Percentiles rank a stretch among this genome's conserved stretches.
Conservation (phyloP, 2,888 invertebrate genomes). For the Carabus problematicus region DNA sequence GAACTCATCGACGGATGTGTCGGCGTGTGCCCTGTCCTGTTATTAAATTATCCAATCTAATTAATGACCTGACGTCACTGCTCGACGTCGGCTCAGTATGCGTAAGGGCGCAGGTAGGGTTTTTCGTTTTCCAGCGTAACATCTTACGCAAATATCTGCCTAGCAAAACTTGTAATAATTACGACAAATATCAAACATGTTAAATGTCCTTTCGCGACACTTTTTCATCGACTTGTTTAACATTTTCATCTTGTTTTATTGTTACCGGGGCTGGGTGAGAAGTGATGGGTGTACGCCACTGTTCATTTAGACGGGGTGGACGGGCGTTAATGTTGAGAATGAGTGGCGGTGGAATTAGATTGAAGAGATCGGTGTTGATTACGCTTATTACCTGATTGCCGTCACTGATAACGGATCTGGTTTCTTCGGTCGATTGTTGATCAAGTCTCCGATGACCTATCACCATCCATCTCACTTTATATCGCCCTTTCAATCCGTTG, state of each 20-base stretch:
- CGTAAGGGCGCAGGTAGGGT: conserved; percentile 7
- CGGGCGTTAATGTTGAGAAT: conserved; percentile 5
- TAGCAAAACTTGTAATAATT: too few species aligned
- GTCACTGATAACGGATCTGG: conserved; percentile 40
- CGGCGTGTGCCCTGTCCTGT: conserved; percentile 19
- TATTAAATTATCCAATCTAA: conserved; percentile 41
- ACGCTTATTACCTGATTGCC: conserved; percentile 42
- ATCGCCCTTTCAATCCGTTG: too few species aligned
- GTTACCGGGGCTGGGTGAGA: not conserved
- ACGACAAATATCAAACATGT: too few species aligned
- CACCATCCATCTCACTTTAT: too few species aligned
- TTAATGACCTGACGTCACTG: conserved; percentile 37
- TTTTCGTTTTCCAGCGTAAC: not conserved
- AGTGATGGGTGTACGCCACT: not conserved
- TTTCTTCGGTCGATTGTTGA: conserved; percentile 36
- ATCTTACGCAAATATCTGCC: not conserved
- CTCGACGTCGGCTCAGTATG: too few species aligned
- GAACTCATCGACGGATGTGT: not conserved
- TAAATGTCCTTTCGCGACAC: too few species aligned
- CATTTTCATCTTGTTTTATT: too few species aligned
- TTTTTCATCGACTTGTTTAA: too few species aligned
- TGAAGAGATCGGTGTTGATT: conserved; percentile 39
- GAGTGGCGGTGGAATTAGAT: conserved; percentile 23
- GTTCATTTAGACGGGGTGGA: not conserved
- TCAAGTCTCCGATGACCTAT: conserved; percentile 25